A percentile compares a stretch with the other conserved stretches of the same genome.
Conservation (phyloP, 2,113 vertebrate species). For the Dromaius novaehollandiae region DNA sequence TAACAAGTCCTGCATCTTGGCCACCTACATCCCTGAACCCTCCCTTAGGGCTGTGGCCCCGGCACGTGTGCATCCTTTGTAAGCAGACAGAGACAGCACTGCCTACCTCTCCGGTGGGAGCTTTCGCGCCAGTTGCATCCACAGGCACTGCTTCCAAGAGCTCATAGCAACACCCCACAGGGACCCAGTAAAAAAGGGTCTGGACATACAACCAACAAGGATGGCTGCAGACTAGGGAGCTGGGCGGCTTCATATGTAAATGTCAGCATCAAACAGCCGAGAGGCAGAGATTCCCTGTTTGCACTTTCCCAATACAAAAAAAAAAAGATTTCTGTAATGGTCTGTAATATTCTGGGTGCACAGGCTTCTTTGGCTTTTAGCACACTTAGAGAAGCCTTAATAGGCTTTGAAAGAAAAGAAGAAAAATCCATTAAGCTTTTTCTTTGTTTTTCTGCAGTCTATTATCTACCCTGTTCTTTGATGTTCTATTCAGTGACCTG, state of each 20-base stretch:
- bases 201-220: neutral
- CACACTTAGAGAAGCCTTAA: neutral
- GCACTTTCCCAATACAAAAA: neutral
- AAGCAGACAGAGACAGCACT: neutral
- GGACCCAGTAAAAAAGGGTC: neutral
- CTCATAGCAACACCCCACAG: neutral
- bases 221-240: neutral
- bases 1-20: neutral
- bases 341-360: neutral
- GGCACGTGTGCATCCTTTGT: neutral
- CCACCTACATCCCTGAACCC: neutral
- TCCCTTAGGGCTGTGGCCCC: too few relatives aligned
- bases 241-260: neutral
- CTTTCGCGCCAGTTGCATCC: too few relatives aligned
- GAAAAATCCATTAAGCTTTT: conserved; percentile 4
- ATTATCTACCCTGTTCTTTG: neutral
- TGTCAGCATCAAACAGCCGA: neutral
- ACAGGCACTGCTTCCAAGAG: accelerated
- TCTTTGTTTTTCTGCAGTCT: neutral
- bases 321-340: neutral
- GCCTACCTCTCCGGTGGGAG: neutral
- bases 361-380: neutral
- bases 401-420: neutral
- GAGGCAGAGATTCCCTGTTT: neutral
- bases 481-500: neutral